Evolutionary conservation across 2,113 vertebrate species (phyloP), one percentile per base, ranked within the genome.

Genomic region (Pao palembangensis): DNA sequence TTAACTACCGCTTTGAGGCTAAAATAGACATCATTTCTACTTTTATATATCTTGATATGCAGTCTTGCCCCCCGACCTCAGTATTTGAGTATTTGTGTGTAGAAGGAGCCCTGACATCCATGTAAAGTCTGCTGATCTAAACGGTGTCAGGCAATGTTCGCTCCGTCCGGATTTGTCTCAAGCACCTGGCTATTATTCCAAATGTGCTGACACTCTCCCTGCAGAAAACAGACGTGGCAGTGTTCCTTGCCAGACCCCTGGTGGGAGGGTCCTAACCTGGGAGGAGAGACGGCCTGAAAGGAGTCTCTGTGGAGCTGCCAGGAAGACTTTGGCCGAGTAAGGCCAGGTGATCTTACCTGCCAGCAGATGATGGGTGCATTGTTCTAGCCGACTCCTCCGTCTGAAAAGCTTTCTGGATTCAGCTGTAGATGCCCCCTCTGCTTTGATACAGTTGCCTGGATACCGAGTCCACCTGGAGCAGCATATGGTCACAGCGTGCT

Each of bases 401-500:
- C 78, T 85, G 77, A 86, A 74, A 85, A 82, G 75, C 83, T 75
- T 81, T 87, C 77, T 81, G 68, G 76, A 85, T 88, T 87, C 79
- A 71, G 73, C 85, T 65, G 67, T 74, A 50, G 78, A 78, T 60
- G 75, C 80, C 80, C 79, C 88, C 38, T 56, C 84, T 71, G 85
- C 79, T 91, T 89, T 90, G 87, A 88, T 88, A 87, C 69, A 76
- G 84, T 90, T 90, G 87, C 88, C 71, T 89, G 82, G 88, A 87
- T 85, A 88, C 86, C 56, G 62, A 76, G 72, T 88, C 88, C 85
- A 90, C 87, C 88, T 90, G 90, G 80, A 88, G 65, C 46, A 88
- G 84, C 91, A 92, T 92, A 91, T 89, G 89, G 88, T 79, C 85
- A 47, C 88, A 88, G 89, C 88, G 79, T 87, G 87, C 55, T 28